Conservation (phyloP, 2,888 invertebrate genomes). For the Limnephilus lunatus region DNA sequence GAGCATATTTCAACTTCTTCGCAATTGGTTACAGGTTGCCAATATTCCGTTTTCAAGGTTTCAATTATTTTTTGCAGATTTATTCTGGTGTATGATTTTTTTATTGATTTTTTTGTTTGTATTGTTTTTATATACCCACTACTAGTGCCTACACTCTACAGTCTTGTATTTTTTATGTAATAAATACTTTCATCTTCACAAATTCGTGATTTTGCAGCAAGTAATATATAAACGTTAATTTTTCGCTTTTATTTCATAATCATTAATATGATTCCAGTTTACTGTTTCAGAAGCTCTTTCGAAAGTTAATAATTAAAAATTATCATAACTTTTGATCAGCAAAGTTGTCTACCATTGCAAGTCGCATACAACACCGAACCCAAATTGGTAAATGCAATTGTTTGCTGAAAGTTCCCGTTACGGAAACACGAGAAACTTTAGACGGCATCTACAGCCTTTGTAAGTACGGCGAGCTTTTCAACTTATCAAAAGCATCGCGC, state of each 20-base stretch:
- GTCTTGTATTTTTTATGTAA: no score
- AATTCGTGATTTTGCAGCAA: no score
- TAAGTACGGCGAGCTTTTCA: not conserved
- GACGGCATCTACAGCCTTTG: not conserved
- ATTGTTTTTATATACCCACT: no score
- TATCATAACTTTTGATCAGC: not conserved
- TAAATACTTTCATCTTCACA: no score
- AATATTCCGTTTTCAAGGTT: no score
- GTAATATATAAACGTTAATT: no score
- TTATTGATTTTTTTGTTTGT: no score
- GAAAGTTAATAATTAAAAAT: not conserved
- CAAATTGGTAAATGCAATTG: slow-evolving; percentile 2
- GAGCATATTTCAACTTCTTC: no score
- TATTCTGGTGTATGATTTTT: no score
- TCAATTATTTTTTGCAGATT: no score
- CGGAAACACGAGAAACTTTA: not conserved
- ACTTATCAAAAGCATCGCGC: not conserved
- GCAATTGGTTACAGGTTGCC: no score
- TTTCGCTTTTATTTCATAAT: not conserved
- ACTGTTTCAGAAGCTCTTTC: not conserved
- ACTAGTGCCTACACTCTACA: no score
- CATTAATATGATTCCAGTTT: not conserved
- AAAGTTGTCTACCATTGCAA: not conserved
- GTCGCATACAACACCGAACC: not conserved
- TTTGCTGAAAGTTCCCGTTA: not conserved